Evolutionary conservation across 2,888 invertebrate species (phyloP), one percentile per base, ranked within the genome.

Genomic region (Antitype chi): DNA sequence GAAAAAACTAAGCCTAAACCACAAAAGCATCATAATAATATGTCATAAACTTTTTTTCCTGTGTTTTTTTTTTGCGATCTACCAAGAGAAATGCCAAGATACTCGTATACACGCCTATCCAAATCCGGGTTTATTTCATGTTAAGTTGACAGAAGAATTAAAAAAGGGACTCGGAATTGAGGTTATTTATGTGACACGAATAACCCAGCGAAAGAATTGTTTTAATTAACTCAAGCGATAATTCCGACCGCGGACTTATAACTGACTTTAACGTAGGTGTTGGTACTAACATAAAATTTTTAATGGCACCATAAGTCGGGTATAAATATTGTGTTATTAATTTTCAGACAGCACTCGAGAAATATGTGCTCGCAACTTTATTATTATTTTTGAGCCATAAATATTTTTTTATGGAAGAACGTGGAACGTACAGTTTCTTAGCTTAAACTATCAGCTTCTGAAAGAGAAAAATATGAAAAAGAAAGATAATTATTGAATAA

Each of bases 161-260:
- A 66, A 83, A 86, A 81, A 74, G 74, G 67, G 25, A 38, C 67
- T 53, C 13, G 8, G 43, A 52, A 49, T 64, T 38, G 23, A 78
- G 38, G 53, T 81, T 71, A 81, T 74, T 77, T 77, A 70, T 57
- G 62, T 70, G 79, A 84, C 79, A 72, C 64, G 59, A 67, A 59
- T 74, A 68, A 77, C 64, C n/a, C 70, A 47, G 53, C 38, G 23
- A 74, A 81, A 84, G 59, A 81, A 87, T 74, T 63, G 62, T 78
- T 81, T 78, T 84, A 80, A 87, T 85, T 81, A 84, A 80, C 60
- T 84, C 15, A 23, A 47, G 70, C 55, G 64, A 81, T 77, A 68
- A 85, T 76, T 76, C 62, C 38, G 4, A 62, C 77, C 53, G n/a
- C 72, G 66, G 55, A 70, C 76, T 71, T 74, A 69, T 49, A 62